Percentiles rank a stretch among this genome's conserved stretches.
Conservation (phyloP, 1,140 invertebrate genomes). For the Scaptomyza pallida region DNA sequence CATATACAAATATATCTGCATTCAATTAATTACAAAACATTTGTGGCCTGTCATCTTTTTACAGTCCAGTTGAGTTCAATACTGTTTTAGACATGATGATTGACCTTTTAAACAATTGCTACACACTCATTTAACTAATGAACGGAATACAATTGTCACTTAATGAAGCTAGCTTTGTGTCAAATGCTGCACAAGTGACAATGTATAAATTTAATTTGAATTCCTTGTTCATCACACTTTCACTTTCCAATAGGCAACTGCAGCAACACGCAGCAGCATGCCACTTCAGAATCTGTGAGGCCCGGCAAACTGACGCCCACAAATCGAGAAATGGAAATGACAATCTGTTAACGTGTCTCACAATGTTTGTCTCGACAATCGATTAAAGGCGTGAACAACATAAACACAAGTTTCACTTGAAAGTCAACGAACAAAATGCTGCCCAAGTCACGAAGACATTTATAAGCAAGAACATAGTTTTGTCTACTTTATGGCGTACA, state of each 20-base stretch:
- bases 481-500: neutral
- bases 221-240: slow-evolving; percentile 31
- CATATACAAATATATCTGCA: too few relatives aligned
- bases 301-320: slow-evolving; percentile 26
- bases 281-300: slow-evolving; percentile 53
- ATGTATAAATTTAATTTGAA: neutral
- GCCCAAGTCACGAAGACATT: slow-evolving; percentile 31
- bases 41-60: too few relatives aligned
- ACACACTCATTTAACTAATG: too few relatives aligned
- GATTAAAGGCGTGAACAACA: slow-evolving; percentile 70
- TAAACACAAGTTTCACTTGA: slow-evolving; percentile 67
- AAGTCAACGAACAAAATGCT: slow-evolving; percentile 48
- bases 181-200: neutral
- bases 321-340: slow-evolving; percentile 40
- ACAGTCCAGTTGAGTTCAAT: too few relatives aligned
- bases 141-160: neutral
- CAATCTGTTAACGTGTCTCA: slow-evolving; percentile 28
- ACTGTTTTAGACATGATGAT: too few relatives aligned
- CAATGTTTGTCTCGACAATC: slow-evolving; percentile 59
- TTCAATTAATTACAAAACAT: too few relatives aligned
- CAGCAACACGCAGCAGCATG: slow-evolving; percentile 10
- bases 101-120: too few relatives aligned
- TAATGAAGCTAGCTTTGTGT: neutral
- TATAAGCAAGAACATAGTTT: slow-evolving; percentile 2
- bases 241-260: slow-evolving; percentile 20